Evolutionary conservation across 1,140 invertebrate genomes (phyloP).

Genomic region (Drosophila saltans): DNA sequence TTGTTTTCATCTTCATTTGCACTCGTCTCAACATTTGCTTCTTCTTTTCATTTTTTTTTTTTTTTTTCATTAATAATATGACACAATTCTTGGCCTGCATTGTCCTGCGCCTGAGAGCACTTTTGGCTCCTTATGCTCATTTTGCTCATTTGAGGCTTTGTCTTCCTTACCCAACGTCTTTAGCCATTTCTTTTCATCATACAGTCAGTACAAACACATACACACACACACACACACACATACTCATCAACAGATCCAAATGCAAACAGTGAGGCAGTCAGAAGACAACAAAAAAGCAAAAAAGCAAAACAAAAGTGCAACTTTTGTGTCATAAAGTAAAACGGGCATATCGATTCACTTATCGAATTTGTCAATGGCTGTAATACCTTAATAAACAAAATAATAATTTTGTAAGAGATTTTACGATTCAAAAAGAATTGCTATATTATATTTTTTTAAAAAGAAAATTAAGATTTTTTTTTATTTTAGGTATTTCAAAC

Average conservation of each 20-base stretch:
- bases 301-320: constrained; percentile 53
- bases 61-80: constrained; percentile 79
- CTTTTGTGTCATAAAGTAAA: not conserved
- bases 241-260: constrained; percentile 60
- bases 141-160: constrained; percentile 78
- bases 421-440: no score
- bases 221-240: constrained; percentile 23
- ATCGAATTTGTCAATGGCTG: not conserved
- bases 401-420: no score
- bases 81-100: constrained; percentile 72
- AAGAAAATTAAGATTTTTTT: no score
- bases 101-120: constrained; percentile 75
- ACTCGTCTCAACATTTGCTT: constrained; percentile 41
- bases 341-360: not conserved
- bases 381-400: no score
- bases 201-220: constrained; percentile 51
- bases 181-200: constrained; percentile 70
- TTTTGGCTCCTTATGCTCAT: constrained; percentile 78
- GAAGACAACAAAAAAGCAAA: constrained; percentile 35
- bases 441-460: no score
- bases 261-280: constrained; percentile 58
- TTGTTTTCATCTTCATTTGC: constrained; percentile 44
- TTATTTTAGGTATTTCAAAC: no score
- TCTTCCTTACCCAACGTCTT: constrained; percentile 60
- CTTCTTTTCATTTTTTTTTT: constrained; percentile 59